Conservation (phyloP, 2,888 invertebrate genomes). For the Alcis repandata region DNA sequence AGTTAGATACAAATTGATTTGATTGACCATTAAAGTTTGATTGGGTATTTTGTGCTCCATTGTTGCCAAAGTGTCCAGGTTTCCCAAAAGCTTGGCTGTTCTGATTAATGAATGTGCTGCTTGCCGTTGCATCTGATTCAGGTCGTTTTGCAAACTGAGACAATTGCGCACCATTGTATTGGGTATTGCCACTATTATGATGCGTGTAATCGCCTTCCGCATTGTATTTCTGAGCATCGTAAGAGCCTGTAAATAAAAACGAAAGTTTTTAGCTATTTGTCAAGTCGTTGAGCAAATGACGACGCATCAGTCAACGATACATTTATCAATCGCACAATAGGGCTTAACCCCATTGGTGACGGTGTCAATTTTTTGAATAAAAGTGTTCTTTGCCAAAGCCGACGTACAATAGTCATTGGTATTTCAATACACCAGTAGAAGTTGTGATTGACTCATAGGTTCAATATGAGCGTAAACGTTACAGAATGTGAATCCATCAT, state of each 20-base stretch:
- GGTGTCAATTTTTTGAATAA: conserved; percentile 59
- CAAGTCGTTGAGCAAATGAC: conserved; percentile 61
- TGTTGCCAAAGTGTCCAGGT: conserved; percentile 40
- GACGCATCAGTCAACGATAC: conserved; percentile 65
- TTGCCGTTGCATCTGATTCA: conserved; percentile 57
- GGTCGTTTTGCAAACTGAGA: conserved; percentile 63
- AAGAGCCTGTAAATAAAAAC: conserved; percentile 83
- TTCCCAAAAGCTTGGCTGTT: conserved; percentile 58
- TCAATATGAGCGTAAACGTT: conserved; percentile 29
- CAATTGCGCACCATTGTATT: conserved; percentile 65
- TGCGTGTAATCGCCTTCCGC: conserved; percentile 71
- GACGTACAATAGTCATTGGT: conserved; percentile 39
- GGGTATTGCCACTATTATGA: conserved; percentile 57
- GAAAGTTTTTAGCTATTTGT: conserved; percentile 80
- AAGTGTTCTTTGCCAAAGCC: conserved; percentile 45
- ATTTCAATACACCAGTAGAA: conserved; percentile 30
- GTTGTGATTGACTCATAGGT: conserved; percentile 35
- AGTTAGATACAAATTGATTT: conserved; percentile 13
- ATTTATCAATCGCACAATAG: conserved; percentile 74
- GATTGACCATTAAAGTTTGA: conserved; percentile 16
- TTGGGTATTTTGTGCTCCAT: conserved; percentile 10
- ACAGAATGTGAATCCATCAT: conserved; percentile 24
- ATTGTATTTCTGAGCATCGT: conserved; percentile 80
- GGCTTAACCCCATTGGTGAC: conserved; percentile 55
- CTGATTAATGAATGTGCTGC: conserved; percentile 66